phyloP scores from a whole-genome alignment of 2,113 vertebrate species.

The Polypterus bichir region DNA sequence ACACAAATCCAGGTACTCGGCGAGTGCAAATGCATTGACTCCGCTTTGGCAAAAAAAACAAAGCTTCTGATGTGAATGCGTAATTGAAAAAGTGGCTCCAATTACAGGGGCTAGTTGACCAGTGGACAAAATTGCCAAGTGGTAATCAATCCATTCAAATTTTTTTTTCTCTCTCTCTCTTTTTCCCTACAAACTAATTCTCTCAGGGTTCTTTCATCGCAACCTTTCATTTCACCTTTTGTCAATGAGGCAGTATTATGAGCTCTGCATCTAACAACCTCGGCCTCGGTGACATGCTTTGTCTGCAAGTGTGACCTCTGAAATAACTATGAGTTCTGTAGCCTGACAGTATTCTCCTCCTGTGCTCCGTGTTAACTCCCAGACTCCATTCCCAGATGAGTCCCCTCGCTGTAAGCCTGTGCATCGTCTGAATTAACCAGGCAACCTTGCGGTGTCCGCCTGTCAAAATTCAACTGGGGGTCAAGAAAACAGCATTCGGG shows the following conservation, averaged over 20 bases:
- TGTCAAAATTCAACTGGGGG: conserved; percentile 39
- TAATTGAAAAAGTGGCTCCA: too few relatives aligned
- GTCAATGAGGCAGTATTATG: conserved; percentile 50
- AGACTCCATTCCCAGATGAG: conserved; percentile 31
- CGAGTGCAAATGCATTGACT: too few relatives aligned
- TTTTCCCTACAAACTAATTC: too few relatives aligned
- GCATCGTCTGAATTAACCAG: conserved; percentile 25
- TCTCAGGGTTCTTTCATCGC: conserved; percentile 25
- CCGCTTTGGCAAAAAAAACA: too few relatives aligned
- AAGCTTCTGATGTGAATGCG: too few relatives aligned
- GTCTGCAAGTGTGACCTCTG: conserved; percentile 57
- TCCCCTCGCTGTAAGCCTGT: conserved; percentile 17
- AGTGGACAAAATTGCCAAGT: neutral
- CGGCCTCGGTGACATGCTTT: conserved; percentile 52
- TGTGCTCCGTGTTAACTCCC: conserved; percentile 38
- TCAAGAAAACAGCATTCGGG: conserved; percentile 35
- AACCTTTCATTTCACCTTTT: conserved; percentile 29
- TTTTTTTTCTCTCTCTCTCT: neutral
- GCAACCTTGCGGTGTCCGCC: conserved; percentile 20
- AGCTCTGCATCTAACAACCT: conserved; percentile 40
- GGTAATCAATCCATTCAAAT: neutral
- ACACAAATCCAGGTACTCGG: too few relatives aligned
- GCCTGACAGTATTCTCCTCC: conserved; percentile 31
- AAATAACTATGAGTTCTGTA: conserved; percentile 40
- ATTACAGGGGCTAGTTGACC: too few relatives aligned